phyloP scores from a whole-genome alignment of 2,888 invertebrate genomes.

The Xylota sylvarum region DNA sequence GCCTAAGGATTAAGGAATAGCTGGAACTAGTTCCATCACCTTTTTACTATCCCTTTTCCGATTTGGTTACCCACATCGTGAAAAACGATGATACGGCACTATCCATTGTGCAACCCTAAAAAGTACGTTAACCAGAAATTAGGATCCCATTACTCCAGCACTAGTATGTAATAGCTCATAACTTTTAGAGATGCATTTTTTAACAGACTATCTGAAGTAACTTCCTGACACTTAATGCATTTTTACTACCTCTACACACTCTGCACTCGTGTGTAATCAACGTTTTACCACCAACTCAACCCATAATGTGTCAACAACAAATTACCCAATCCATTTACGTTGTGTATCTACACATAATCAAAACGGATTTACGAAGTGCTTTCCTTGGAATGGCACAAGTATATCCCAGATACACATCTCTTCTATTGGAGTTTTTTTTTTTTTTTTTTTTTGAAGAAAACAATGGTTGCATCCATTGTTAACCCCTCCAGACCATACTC shows the following conservation, averaged over 20 bases:
- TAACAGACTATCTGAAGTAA: neutral
- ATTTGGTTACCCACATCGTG: too few relatives aligned
- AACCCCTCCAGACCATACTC: neutral
- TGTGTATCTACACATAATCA: neutral
- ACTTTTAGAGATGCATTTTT: too few relatives aligned
- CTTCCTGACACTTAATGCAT: neutral
- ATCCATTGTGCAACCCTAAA: too few relatives aligned
- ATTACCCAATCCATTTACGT: slow-evolving; percentile 36
- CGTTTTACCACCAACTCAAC: neutral
- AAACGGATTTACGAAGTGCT: slow-evolving; percentile 51
- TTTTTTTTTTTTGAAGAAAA: slow-evolving; percentile 19
- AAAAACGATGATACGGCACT: too few relatives aligned
- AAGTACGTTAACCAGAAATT: too few relatives aligned
- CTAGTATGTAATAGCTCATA: too few relatives aligned
- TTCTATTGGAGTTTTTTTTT: slow-evolving; percentile 27
- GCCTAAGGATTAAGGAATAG: too few relatives aligned
- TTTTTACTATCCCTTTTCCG: too few relatives aligned
- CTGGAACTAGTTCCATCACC: too few relatives aligned
- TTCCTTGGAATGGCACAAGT: slow-evolving; percentile 63
- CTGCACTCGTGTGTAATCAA: neutral
- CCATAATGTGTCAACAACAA: slow-evolving; percentile 30
- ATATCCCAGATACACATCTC: slow-evolving; percentile 61
- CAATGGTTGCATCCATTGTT: slow-evolving; percentile 47
- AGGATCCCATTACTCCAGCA: too few relatives aligned
- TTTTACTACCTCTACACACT: too few relatives aligned